Conservation (phyloP, 1,140 invertebrate genomes). For the Chironomus striatipennis region DNA sequence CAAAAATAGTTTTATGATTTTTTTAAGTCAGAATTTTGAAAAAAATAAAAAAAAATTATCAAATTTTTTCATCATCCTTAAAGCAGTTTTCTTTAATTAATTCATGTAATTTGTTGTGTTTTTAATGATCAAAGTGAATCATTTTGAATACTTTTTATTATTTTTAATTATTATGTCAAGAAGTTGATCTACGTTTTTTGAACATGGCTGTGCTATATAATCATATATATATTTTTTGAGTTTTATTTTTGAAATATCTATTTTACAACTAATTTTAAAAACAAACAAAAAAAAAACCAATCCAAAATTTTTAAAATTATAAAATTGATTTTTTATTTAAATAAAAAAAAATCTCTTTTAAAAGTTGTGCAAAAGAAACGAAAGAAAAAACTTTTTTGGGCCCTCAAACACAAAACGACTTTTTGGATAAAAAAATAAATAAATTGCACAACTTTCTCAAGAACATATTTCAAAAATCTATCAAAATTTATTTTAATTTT, state of each 20-base stretch:
- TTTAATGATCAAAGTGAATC: slow-evolving; percentile 29
- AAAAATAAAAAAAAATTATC: no score
- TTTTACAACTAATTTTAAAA: slow-evolving; percentile 14
- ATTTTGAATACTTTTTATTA: slow-evolving; percentile 27
- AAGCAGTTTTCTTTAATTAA: neutral
- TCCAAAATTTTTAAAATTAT: no score
- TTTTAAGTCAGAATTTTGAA: no score
- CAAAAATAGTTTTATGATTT: no score
- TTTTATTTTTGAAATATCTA: slow-evolving; percentile 20
- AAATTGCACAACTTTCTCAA: neutral
- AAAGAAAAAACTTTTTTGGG: neutral
- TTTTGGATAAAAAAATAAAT: neutral
- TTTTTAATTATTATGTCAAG: slow-evolving; percentile 51
- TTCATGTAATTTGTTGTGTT: neutral
- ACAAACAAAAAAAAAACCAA: neutral
- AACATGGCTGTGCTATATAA: slow-evolving; percentile 61
- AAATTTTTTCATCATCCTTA: no score
- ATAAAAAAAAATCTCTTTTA: neutral
- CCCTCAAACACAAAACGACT: neutral
- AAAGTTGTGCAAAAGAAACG: slow-evolving; percentile 2
- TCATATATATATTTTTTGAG: slow-evolving; percentile 38
- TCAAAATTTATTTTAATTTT: neutral
- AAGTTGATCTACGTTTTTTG: slow-evolving; percentile 87
- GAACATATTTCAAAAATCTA: neutral
- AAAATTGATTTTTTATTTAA: no score